These are phyloP conservation scores for Psammodynastes pulverulentus DNA, from an alignment of 2,113 vertebrate species.

Conservation along the genomic window DNA sequence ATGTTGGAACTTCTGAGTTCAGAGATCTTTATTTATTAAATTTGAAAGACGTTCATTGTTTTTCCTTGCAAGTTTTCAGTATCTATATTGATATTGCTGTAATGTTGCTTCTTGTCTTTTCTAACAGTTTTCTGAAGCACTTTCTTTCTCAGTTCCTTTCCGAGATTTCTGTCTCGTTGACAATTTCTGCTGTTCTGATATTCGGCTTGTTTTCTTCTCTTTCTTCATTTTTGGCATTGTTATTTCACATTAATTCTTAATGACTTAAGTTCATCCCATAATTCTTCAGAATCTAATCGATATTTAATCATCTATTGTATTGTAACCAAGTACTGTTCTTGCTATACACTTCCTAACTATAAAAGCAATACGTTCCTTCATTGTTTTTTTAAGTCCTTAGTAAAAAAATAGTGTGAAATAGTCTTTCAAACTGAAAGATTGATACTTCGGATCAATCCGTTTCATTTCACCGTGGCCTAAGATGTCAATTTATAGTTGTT, in stretches of 20 bases:
- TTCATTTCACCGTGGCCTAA: not conserved
- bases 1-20: not conserved
- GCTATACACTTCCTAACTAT: not conserved
- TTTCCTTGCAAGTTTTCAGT: not conserved
- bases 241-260: not conserved
- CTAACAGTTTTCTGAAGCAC: not conserved
- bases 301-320: not conserved
- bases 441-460: not conserved
- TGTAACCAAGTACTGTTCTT: not conserved
- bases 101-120: not conserved
- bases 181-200: not conserved
- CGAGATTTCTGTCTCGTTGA: not conserved
- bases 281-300: not conserved
- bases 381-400: not conserved
- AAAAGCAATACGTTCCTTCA: not conserved
- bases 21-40: not conserved
- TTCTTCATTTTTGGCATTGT: not conserved
- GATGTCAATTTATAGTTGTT: not conserved
- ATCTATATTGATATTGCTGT: not conserved
- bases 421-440: not conserved
- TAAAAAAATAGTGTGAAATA: not conserved
- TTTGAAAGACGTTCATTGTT: not conserved
- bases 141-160: not conserved
- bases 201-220: not conserved
- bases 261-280: not conserved